phyloP scores from a whole-genome alignment of 2,888 invertebrate genomes.

The Gasteruption jaculator region DNA sequence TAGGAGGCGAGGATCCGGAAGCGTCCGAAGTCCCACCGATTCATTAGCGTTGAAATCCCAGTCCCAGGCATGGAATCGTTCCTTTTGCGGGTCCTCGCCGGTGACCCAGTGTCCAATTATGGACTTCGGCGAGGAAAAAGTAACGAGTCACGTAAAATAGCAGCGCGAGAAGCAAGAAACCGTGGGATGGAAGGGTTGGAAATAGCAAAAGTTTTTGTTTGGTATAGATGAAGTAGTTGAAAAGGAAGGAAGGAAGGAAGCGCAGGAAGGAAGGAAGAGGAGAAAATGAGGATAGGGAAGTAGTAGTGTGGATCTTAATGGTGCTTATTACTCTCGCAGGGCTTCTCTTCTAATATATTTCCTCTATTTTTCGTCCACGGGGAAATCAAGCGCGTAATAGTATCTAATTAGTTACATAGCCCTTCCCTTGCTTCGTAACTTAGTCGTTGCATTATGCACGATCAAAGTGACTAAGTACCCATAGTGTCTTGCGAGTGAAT shows the following conservation, averaged over 20 bases:
- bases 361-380: constrained; percentile 50
- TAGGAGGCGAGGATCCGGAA: too few species aligned
- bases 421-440: constrained; percentile 45
- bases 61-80: too few species aligned
- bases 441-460: constrained; percentile 47
- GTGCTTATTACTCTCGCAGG: constrained; percentile 49
- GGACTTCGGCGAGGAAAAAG: not conserved
- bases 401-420: constrained; percentile 48
- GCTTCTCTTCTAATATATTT: constrained; percentile 43
- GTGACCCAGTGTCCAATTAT: constrained; percentile 13
- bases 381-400: constrained; percentile 50
- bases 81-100: too few species aligned
- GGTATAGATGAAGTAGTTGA: too few species aligned
- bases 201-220: too few species aligned
- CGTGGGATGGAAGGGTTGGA: constrained; percentile 5
- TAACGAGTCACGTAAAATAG: not conserved
- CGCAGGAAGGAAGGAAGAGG: constrained; percentile 17
- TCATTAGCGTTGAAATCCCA: too few species aligned
- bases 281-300: constrained; percentile 27
- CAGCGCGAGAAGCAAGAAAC: constrained; percentile 9
- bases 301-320: constrained; percentile 42
- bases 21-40: constrained; percentile 15
- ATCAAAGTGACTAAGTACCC: constrained; percentile 46
- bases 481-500: constrained; percentile 31
- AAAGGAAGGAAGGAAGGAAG: constrained; percentile 17